Evolutionary conservation across 2,888 invertebrate genomes (phyloP).

Genomic region (Ornithoptera alexandrae): DNA sequence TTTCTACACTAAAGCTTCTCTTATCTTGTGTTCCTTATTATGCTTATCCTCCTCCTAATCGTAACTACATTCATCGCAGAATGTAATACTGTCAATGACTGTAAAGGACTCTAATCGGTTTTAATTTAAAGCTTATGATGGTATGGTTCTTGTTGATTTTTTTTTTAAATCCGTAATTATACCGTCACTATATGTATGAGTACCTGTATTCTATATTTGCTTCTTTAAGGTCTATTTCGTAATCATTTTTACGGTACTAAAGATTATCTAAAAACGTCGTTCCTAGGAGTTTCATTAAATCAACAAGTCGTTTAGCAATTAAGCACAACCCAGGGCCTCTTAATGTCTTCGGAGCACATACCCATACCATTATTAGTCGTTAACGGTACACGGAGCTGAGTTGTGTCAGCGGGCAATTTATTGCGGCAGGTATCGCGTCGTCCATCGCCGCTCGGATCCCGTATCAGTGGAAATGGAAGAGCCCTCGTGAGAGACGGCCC

Average conservation of each 20-base stretch:
- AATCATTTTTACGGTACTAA: neutral
- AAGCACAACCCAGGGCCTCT: conserved; percentile 14
- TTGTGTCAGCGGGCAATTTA: conserved; percentile 65
- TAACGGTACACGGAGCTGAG: conserved; percentile 62
- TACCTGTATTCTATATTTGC: neutral
- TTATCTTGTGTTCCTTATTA: too few species aligned
- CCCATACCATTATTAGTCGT: conserved; percentile 46
- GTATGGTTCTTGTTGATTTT: too few species aligned
- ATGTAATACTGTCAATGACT: too few species aligned
- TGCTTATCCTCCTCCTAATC: too few species aligned
- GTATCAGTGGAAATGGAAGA: conserved; percentile 51
- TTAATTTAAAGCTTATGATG: too few species aligned
- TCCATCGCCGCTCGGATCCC: conserved; percentile 44
- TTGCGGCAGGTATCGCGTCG: conserved; percentile 58
- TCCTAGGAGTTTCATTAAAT: neutral
- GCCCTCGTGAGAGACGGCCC: conserved; percentile 32
- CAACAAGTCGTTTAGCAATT: neutral
- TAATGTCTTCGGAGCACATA: conserved; percentile 4
- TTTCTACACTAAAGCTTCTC: too few species aligned
- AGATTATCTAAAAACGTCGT: neutral
- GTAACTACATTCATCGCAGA: too few species aligned
- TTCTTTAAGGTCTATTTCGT: neutral
- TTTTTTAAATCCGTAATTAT: too few species aligned
- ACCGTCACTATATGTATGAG: neutral
- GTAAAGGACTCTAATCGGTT: too few species aligned